phyloP scores from a whole-genome alignment of 2,888 invertebrate species.

The Drosophila kanekoi region DNA sequence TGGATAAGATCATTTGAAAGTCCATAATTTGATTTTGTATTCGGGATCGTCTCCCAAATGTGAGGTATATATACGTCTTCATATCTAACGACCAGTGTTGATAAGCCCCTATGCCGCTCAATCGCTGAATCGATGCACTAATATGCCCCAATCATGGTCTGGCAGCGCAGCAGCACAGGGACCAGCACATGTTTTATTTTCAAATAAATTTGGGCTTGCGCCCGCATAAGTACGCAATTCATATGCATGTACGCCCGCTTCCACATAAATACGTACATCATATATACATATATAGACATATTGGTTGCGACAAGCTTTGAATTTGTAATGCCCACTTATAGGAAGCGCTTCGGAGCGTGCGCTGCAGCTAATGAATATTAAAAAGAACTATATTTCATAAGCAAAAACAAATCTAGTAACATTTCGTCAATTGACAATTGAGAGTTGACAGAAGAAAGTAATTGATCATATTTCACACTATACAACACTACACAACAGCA shows the following conservation, averaged over 20 bases:
- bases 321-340: conserved; percentile 38
- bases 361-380: conserved; percentile 13
- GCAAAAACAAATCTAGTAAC: conserved; percentile 2
- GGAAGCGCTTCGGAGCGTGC: conserved; percentile 19
- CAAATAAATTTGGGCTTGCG: conserved; percentile 1
- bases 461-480: background rate
- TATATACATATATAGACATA: background rate
- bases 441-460: conserved; percentile 5
- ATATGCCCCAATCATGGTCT: background rate
- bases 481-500: background rate
- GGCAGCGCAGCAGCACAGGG: background rate
- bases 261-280: conserved; percentile 18
- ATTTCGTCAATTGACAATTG: conserved; percentile 1
- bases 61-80: too few species aligned
- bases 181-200: background rate
- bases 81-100: too few species aligned
- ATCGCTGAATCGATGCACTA: too few species aligned
- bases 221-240: conserved; percentile 22
- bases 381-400: conserved; percentile 13
- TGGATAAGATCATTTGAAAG: too few species aligned
- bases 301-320: conserved; percentile 25
- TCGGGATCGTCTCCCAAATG: too few species aligned
- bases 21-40: too few species aligned
- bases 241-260: conserved; percentile 6
- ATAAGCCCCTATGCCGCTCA: too few species aligned